Evolutionary conservation across 2,888 invertebrate species (phyloP).

Genomic region (Dasysyrphus albostriatus): DNA sequence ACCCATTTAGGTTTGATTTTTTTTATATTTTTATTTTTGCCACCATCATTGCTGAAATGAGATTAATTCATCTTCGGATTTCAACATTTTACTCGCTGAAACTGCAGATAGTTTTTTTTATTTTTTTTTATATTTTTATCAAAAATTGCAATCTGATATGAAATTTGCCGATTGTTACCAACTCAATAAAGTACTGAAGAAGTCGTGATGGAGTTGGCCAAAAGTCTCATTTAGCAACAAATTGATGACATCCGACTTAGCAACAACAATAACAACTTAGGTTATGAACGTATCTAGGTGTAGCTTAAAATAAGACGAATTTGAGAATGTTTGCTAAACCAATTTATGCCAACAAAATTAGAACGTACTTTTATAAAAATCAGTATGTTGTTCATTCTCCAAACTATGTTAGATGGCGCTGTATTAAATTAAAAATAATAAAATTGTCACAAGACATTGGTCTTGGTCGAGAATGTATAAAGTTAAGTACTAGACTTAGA

Average conservation of each 20-base stretch:
- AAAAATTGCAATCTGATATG: constrained; percentile 66
- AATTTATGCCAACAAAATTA: constrained; percentile 6
- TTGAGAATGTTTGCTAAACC: not conserved
- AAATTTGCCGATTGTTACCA: constrained; percentile 14
- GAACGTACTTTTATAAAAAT: no score
- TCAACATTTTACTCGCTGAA: constrained; percentile 37
- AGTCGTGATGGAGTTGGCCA: constrained; percentile 30
- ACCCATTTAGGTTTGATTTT: constrained; percentile 43
- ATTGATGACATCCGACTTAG: constrained; percentile 13
- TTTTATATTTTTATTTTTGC: constrained; percentile 12
- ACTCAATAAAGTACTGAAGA: constrained; percentile 23
- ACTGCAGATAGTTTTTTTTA: constrained; percentile 2
- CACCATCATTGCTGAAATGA: constrained; percentile 47
- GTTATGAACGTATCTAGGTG: no score
- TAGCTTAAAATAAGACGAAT: not conserved
- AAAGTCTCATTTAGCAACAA: not conserved
- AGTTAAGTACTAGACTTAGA: no score
- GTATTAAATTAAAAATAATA: no score
- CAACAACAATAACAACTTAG: not conserved
- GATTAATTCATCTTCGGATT: constrained; percentile 67
- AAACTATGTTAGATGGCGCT: no score
- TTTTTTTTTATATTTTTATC: constrained; percentile 37
- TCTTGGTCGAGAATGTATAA: no score
- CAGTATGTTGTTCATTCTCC: no score
- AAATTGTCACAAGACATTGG: no score